Evolutionary conservation across 2,113 vertebrate genomes (phyloP), one percentile per base, ranked within the genome.

Genomic region (Dicerorhinus sumatrensis): DNA sequence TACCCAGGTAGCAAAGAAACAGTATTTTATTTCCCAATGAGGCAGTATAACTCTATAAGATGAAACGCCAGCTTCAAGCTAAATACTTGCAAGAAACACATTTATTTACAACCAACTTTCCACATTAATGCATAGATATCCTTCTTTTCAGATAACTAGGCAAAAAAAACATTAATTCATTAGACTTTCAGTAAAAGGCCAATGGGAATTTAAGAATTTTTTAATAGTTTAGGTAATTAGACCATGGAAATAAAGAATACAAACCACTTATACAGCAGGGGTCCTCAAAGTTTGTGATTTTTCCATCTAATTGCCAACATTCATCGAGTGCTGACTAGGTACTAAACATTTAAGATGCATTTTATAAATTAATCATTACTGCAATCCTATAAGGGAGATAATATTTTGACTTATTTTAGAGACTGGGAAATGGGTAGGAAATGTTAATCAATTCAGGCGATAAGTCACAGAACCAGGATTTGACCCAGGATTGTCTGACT

Each of bases 21-120:
- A 88, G 23, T 67, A 21, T 95, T 97, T 96, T 94, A 82, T 81
- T 7, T 67, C 54, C 85, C 29, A 80, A 29, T 10, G 0, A 92
- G 20, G 27, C 9, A 12, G 23, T 0, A 31, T 91, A 42, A 31
- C 6, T 96, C 96, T 95, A 0, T 46, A 89, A 42, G 21, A 56
- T 72, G 62, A 93, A 96, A 96, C 56, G 3, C 72, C 76, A 65
- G 4, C 86, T 31, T 96, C 95, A 33, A 89, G 42, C 70, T 91
- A 94, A 92, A 70, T 97, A 75, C 56, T 97, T 98, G 93, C 48
- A 97, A 97, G 42, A 3, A 94, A 69, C 72, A 87, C 8, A 80
- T 62, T 60, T 95, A 31, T 95, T 97, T 97, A 70, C 46, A 94
- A 67, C 4, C 75, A 25, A 1, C 80, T 76, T 97, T 56, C 77